Base-by-base conservation (phyloP, 2,888 invertebrate genomes). In the Neoitamus cyanurus region DNA sequence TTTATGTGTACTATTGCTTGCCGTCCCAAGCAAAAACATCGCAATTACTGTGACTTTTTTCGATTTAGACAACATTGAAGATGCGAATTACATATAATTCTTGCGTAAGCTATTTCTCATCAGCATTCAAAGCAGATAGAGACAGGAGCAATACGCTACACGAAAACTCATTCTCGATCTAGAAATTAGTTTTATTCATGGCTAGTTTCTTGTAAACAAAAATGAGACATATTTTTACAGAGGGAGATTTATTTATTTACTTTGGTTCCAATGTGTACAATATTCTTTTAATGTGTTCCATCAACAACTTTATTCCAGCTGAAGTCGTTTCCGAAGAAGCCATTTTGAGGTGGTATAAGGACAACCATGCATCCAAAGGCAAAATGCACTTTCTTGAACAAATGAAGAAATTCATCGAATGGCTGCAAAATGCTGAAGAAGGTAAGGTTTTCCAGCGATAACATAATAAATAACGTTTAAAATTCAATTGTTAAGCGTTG, bases 301-400 rank as follows among this genome's bases (percentile, higher is more conserved):
- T 83, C 85, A 83, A 84, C 85, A 85, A 87, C 87, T 86, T 87
- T 86, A 86, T 91, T 92, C 6, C 90, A 95, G 95, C 95, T 89
- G 98, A 98, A 92, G 97, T 99, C 86, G 93, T 99, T 88, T 97
- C 97, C 34, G 99, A 99, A 93, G 98, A 97, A 92, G 95, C 96
- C 87, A 98, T 99, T 90, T 93, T 98, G 89, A 97, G 97, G 92
- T 99, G 99, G 98, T 98, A 97, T 93, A 97, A 97, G 91, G 97
- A 98, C 88, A 95, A 96, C 88, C 98, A 97, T 93, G 97, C 97
- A 88, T 93, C 94, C 88, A 99, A 98, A 93, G 99, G 99, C 88
- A 98, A 98, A 93, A 96, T 97, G 94, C 96, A 98, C 93, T 99
- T 99, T 94, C 94, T 98, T 88, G 98, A 98, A 90, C 98, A 99